Base-by-base conservation (phyloP, 1,140 invertebrate genomes). In the Drosophila auraria region DNA sequence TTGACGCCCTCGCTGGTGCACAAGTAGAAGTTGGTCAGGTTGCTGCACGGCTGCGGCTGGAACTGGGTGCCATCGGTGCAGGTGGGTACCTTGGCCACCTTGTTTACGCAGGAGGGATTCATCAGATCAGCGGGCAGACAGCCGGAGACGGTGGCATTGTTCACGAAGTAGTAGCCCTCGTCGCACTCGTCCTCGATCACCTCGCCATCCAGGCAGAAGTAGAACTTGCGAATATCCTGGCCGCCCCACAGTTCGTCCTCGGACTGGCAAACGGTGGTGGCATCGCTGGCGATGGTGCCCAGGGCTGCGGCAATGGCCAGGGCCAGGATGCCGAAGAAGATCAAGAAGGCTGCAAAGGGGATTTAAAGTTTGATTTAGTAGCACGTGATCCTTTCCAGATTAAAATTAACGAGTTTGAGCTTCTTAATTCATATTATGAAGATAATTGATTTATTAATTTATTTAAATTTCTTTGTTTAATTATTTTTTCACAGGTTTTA, bases 1-100 rank as follows among this genome's bases (percentile, higher is more conserved):
- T 23, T 30, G 4, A 30, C 47, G n/a, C 59, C 27, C 27, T 70
- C 68, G 5, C 14, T n/a, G 12, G 59, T 49, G 73, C 91, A 92
- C 0, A 92, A 14, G 30, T 80, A 92, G 80, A 80, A 92, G n/a
- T 79, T 64, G 56, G 59, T 75, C 17, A 77, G 59, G 20, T 49
- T 36, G 8, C 47, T 7, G 45, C 51, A 36, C 23, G 27, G 1
- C 63, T 92, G 91, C 0, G 83, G 87, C 54, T 91, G 83, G 44
- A 38, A 17, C n/a, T 82, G 25, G 73, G 63, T 68, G 7, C 25
- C 38, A 2, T 75, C 84, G 11, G 69, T 44, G 71, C 87, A 91
- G 14, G 25, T 20, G 1, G 63, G 65, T 8, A 51, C 54, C 14
- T 1, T 17, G 17, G 50, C 6, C 8, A 63, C 56, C n/a, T 49